Conservation (phyloP, 1,140 invertebrate genomes). For the Bombus waltoni region DNA sequence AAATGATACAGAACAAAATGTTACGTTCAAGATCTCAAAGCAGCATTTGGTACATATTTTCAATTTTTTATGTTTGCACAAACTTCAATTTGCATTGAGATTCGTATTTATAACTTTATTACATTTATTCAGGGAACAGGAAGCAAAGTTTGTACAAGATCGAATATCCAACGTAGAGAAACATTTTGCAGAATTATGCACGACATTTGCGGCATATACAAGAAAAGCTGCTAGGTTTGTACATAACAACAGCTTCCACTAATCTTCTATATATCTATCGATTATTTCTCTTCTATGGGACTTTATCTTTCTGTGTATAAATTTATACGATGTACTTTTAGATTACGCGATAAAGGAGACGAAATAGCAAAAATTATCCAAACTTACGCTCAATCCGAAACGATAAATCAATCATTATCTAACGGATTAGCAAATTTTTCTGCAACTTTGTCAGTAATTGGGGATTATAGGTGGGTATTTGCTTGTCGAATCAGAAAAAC, state of each 20-base stretch:
- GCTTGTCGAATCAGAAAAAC: neutral
- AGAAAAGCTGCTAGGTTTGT: conserved; percentile 87
- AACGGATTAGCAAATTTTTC: conserved; percentile 86
- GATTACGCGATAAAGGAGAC: conserved; percentile 88
- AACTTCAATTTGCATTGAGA: neutral
- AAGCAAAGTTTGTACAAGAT: conserved; percentile 89
- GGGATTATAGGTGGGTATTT: conserved; percentile 84
- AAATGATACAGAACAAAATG: conserved; percentile 57
- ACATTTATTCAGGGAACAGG: conserved; percentile 82
- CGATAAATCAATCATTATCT: conserved; percentile 87
- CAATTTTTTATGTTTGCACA: neutral
- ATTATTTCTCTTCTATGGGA: conserved; percentile 39
- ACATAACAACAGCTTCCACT: conserved; percentile 12
- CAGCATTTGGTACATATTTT: conserved; percentile 71
- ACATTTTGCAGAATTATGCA: conserved; percentile 87
- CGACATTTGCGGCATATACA: conserved; percentile 86
- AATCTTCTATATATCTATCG: conserved; percentile 37
- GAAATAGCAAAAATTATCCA: conserved; percentile 86
- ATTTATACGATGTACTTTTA: conserved; percentile 63
- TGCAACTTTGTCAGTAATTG: conserved; percentile 85
- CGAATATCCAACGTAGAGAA: conserved; percentile 87
- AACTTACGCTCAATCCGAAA: conserved; percentile 87
- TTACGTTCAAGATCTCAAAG: conserved; percentile 73
- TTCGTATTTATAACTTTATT: neutral
- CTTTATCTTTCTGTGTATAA: neutral